Base-by-base conservation (phyloP, 2,113 vertebrate species). In the Onychostruthus taczanowskii region DNA sequence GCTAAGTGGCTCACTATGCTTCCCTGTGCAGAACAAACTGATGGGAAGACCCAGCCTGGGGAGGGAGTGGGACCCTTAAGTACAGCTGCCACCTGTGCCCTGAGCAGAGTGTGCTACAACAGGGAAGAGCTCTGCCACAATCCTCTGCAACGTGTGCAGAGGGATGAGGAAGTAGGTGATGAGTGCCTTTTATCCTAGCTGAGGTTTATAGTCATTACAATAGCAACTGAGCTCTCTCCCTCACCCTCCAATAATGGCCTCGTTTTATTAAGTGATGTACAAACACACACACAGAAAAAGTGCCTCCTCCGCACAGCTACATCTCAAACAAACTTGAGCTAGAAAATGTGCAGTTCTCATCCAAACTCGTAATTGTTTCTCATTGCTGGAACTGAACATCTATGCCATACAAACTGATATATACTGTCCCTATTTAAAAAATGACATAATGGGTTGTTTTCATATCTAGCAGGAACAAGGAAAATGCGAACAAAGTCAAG, bases 391-490 rank as follows among this genome's bases (percentile, higher is more conserved):
- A 79, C 59, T n/a, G 89, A 77, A 90, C 59, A 69, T 59, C 59
- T 55, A 94, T 59, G 64, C 53, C 55, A 85, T 44, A 23, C 83
- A 73, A n/a, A 77, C 47, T 43, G 58, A 50, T 88, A 81, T 74
- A 80, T 63, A 87, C 28, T 12, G 18, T 83, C 81, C 83, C 81
- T 91, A 27, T 91, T 94, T 95, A 28, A 95, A 84, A 87, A 44
- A 59, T 59, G 49, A 86, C 82, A 52, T 23, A 75, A 92, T 47
- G 47, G 37, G 52, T 85, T 96, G 75, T 90, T 95, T 97, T 94
- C 53, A 15, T 93, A 49, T 68, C 69, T 28, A 92, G 53, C 72
- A 94, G 62, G 80, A 88, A 89, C 31, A 77, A 83, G 72, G 88
- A 74, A 79, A 95, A 70, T 33, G 84, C 0, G 41, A 92, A 95